Evolutionary conservation across 2,797 vertebrate species (phyloP), one percentile per base, ranked within the genome.

Genomic region (Poecilia wingei): DNA sequence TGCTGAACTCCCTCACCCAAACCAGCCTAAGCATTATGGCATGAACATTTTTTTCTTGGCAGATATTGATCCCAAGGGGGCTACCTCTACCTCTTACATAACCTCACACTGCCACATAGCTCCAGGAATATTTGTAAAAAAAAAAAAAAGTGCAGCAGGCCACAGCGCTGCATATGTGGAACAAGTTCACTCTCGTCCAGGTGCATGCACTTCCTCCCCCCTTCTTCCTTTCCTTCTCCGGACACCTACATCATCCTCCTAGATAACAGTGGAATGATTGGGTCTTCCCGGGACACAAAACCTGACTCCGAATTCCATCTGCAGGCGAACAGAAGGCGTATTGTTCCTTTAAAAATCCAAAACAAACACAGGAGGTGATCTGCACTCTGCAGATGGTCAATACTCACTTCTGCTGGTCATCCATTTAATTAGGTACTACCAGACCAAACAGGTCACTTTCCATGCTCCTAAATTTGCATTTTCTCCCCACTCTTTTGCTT

Each of bases 231-330:
- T 70, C 68, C 41, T 70, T 70, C 36, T 87, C 81, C 89, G 89
- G 86, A 90, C 88, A 88, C 88, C 90, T 86, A 85, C 89, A 91
- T 93, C 87, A 57, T 86, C 90, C 77, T 88, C 81, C 81, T 72
- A 89, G 92, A 93, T 88, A 93, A 88, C 80, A 84, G 82, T 79
- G 88, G 89, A 95, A 94, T 92, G 89, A 93, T 82, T 41, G 82
- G 92, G 91, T 89, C 90, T 93, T 94, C 88, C 92, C 82, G 87
- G 90, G 84, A 84, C 75, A 90, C 87, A 82, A 86, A 89, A 68
- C 85, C 61, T 77, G 77, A 88, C 86, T 93, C 82, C 79, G 80
- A 93, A 93, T 92, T 90, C 88, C 90, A 91, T 82, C 80, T 84
- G 86, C 36, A 77, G 82, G 77, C 80, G 81, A 88, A 93, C 86